Evolutionary conservation across 2,113 vertebrate genomes (phyloP), one percentile per base, ranked within the genome.

Genomic region (Anthoscopus minutus): DNA sequence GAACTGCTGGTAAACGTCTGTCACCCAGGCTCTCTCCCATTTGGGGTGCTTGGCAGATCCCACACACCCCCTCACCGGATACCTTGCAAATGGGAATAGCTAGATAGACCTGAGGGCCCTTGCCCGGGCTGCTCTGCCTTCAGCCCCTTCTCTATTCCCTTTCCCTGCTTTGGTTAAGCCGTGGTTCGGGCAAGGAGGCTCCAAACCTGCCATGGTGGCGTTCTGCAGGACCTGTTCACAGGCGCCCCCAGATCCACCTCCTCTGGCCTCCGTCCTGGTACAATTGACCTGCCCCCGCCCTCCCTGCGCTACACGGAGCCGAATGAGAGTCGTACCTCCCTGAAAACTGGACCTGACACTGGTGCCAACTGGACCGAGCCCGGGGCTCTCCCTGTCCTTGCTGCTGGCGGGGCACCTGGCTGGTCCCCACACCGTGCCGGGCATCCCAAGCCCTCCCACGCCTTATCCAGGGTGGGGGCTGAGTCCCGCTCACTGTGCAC

Each of bases 281-380:
- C 72, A 44, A 58, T 44, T 74, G 83, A 62, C 60, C 47, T 91
- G 64, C 45, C 88, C 81, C 51, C 24, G 60, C 88, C 84, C 45
- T 84, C 81, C 60, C 45, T 38, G 48, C 27, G 19, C 74, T 89
- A 12, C 85, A 40, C 7, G 10, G 80, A 95, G 94, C 94, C 4
- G 4, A 94, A 51, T 1, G 5, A 72, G n/a, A 84, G 87, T 71
- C 8, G 38, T 89, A 76, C 66, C 51, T 92, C 90, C 74, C 76
- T 96, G 97, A 96, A 91, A 85, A 96, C 88, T 93, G 94, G 96
- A 94, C 90, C 84, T 82, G 73, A 95, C 71, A 65, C 92, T 87
- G 92, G 93, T 92, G 76, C 93, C 92, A 88, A 89, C 66, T 81
- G 94, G 95, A 79, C 71, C 4, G 87, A 86, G 92, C 84, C 70